Conservation (phyloP, 2,797 vertebrate species). For the Gobionotothen gibberifrons region DNA sequence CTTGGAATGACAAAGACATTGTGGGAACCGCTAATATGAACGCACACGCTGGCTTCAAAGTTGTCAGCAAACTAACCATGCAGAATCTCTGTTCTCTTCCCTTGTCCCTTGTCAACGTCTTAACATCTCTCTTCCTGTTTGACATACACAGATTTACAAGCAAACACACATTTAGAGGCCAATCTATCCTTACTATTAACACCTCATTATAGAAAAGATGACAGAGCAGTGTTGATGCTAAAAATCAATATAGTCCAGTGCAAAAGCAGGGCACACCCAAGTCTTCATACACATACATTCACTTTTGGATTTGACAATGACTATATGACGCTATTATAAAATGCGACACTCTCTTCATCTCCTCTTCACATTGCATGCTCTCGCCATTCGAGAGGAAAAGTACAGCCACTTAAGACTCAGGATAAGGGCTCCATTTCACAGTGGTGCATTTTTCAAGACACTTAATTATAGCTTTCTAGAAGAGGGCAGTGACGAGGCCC, state of each 20-base stretch:
- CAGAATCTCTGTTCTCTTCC: conserved; percentile 8
- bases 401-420: conserved; percentile 81
- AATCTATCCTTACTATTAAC: conserved; percentile 20
- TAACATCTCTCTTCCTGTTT: conserved; percentile 14
- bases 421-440: conserved; percentile 86
- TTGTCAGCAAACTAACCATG: conserved; percentile 39
- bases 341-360: conserved; percentile 29
- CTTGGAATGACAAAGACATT: conserved; percentile 58
- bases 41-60: conserved; percentile 29
- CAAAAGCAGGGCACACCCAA: conserved; percentile 11
- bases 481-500: conserved; percentile 80
- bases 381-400: conserved; percentile 81
- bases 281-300: not conserved
- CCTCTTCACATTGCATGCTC: conserved; percentile 57
- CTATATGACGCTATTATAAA: conserved; percentile 23
- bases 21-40: conserved; percentile 51
- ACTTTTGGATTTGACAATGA: not conserved
- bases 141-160: conserved; percentile 17
- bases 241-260: conserved; percentile 30
- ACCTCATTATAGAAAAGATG: conserved; percentile 57
- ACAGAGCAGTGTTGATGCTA: conserved; percentile 55
- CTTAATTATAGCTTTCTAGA: conserved; percentile 88
- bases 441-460: conserved; percentile 87
- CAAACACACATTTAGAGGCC: conserved; percentile 16
- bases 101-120: conserved; percentile 16